phyloP scores from a whole-genome alignment of 2,797 vertebrate species.

The Lindbergichthys nudifrons region DNA sequence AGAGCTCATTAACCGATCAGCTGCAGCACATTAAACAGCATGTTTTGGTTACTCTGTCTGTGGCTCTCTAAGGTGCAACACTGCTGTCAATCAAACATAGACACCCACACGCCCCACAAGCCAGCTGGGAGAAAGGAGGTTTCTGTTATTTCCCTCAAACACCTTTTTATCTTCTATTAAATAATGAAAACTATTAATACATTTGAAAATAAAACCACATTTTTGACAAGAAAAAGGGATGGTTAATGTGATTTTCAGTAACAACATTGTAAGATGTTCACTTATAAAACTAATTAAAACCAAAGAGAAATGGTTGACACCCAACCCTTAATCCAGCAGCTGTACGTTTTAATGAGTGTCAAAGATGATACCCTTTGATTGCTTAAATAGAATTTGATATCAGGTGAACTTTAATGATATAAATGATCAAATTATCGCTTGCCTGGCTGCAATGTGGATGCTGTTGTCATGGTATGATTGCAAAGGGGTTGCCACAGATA shows the following conservation, averaged over 20 bases:
- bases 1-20: not conserved
- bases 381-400: constrained; percentile 29
- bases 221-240: not conserved
- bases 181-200: constrained; percentile 13
- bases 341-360: constrained; percentile 25
- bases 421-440: constrained; percentile 46
- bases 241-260: constrained; percentile 10
- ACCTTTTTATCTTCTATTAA: constrained; percentile 6
- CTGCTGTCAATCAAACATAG: constrained; percentile 33
- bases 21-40: not conserved
- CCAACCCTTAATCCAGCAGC: constrained; percentile 23
- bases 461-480: constrained; percentile 54
- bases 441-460: constrained; percentile 30
- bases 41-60: constrained; percentile 3
- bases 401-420: constrained; percentile 33
- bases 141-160: not conserved
- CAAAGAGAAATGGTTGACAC: constrained; percentile 5
- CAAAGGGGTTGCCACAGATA: constrained; percentile 49
- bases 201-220: constrained; percentile 12
- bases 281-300: constrained; percentile 24
- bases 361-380: constrained; percentile 26
- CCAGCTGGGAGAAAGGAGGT: not conserved
- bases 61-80: not conserved
- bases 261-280: constrained; percentile 10
- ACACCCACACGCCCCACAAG: not conserved